Percentiles rank a stretch among this genome's conserved stretches.
These are phyloP conservation scores for Pithys albifrons DNA, from an alignment of 2,113 vertebrate genomes.

Conservation along the genomic window DNA sequence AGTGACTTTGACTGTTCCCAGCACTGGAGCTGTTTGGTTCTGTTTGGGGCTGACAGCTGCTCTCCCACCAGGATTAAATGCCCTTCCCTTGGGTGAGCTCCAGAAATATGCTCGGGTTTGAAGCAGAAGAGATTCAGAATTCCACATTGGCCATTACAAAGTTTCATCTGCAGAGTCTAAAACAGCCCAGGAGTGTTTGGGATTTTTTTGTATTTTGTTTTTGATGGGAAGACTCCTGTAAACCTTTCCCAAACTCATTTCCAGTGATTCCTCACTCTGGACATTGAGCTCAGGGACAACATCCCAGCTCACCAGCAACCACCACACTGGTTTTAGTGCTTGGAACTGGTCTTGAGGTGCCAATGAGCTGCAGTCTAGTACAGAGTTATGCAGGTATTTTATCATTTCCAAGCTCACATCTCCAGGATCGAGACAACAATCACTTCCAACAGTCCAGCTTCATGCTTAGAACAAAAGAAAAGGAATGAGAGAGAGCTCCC, in stretches of 20 bases:
- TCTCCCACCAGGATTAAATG: constrained; percentile 3
- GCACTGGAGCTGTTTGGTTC: not conserved
- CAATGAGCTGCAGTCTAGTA: not conserved
- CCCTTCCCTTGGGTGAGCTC: constrained; percentile 38
- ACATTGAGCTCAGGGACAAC: not conserved
- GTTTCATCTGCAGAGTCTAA: not conserved
- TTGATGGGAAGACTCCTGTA: not conserved
- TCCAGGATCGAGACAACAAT: not conserved
- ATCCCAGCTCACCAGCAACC: not conserved
- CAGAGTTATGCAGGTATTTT: not conserved
- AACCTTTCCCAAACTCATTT: not conserved
- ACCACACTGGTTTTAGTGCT: not conserved
- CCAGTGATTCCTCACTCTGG: not conserved
- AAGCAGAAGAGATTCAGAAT: not conserved
- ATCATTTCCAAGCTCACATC: not conserved
- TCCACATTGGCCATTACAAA: not conserved
- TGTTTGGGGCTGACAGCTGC: constrained; percentile 1
- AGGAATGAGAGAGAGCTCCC: not conserved
- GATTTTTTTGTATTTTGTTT: no score
- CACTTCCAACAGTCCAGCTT: not conserved
- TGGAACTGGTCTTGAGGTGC: not conserved
- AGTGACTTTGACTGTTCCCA: constrained; percentile 15
- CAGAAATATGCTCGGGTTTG: not conserved
- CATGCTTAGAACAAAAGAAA: not conserved
- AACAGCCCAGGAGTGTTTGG: not conserved